Percentiles rank a stretch among this genome's conserved stretches.
These are phyloP conservation scores for Drosophila algonquin DNA, from an alignment of 2,888 invertebrate species.

Conservation along the genomic window DNA sequence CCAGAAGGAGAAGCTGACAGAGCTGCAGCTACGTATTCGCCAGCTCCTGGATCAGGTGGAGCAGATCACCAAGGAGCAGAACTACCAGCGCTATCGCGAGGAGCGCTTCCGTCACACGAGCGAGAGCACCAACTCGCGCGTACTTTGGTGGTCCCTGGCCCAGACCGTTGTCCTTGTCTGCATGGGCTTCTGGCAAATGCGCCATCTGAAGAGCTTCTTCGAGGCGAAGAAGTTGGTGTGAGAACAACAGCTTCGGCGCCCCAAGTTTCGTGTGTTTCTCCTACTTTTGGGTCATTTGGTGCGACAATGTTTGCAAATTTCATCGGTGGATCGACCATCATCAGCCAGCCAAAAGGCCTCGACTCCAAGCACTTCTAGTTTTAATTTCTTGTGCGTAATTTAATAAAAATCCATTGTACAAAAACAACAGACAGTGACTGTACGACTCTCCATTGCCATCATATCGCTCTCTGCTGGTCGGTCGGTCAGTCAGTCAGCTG, in stretches of 20 bases:
- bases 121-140: constrained; percentile 97
- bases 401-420: constrained; percentile 75
- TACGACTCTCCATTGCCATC: background rate
- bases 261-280: constrained; percentile 18
- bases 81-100: constrained; percentile 98
- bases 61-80: constrained; percentile 99
- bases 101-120: constrained; percentile 98
- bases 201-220: constrained; percentile 99
- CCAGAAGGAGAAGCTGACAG: constrained; percentile 97
- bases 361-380: constrained; percentile 60
- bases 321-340: constrained; percentile 61
- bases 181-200: constrained; percentile 99
- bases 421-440: constrained; percentile 27
- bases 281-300: constrained; percentile 39
- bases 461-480: constrained; percentile 26
- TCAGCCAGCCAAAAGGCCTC: constrained; percentile 25
- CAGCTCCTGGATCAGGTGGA: constrained; percentile 99
- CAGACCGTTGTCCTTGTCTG: constrained; percentile 95
- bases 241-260: constrained; percentile 16
- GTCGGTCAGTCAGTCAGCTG: constrained; percentile 38
- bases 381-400: constrained; percentile 70
- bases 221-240: constrained; percentile 98
- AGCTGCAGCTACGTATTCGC: constrained; percentile 96
- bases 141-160: constrained; percentile 97
- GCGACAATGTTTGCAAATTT: constrained; percentile 59